A percentile compares a stretch with the other conserved stretches of the same genome.
These are phyloP conservation scores for Camponotus floridanus DNA, from an alignment of 1,140 invertebrate species.

Conservation along the genomic window DNA sequence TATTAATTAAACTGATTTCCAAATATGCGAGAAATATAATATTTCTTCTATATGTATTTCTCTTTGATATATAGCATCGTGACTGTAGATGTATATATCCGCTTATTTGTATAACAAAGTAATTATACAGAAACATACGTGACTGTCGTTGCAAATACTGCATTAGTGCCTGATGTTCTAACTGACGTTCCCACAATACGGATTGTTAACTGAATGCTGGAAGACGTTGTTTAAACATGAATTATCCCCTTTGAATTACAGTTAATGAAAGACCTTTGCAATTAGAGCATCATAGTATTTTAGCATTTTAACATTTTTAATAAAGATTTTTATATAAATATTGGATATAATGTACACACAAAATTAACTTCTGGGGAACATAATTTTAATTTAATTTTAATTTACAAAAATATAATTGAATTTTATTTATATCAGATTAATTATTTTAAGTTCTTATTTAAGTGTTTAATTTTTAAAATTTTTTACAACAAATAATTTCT, in stretches of 20 bases:
- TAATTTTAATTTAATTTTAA: background rate
- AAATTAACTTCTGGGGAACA: background rate
- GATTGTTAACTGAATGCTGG: slow-evolving; percentile 34
- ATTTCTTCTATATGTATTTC: slow-evolving; percentile 15
- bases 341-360: background rate
- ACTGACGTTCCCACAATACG: slow-evolving; percentile 9
- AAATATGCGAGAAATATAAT: slow-evolving; percentile 6
- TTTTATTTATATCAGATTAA: background rate
- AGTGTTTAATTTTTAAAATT: background rate
- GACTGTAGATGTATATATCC: background rate
- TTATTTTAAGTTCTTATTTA: background rate
- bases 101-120: slow-evolving; percentile 26
- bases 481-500: background rate
- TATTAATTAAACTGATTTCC: background rate
- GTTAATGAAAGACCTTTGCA: slow-evolving; percentile 11
- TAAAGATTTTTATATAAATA: slow-evolving; percentile 4
- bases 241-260: slow-evolving; percentile 28
- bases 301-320: background rate
- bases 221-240: slow-evolving; percentile 19
- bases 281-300: background rate
- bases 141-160: slow-evolving; percentile 26
- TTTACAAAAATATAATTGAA: background rate
- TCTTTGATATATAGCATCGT: background rate
- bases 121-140: slow-evolving; percentile 20
- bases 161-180: slow-evolving; percentile 30